Conservation (phyloP, 30 jellyfish, hydroid and myxozoan species). For the Chrysaora quinquecirrha region DNA sequence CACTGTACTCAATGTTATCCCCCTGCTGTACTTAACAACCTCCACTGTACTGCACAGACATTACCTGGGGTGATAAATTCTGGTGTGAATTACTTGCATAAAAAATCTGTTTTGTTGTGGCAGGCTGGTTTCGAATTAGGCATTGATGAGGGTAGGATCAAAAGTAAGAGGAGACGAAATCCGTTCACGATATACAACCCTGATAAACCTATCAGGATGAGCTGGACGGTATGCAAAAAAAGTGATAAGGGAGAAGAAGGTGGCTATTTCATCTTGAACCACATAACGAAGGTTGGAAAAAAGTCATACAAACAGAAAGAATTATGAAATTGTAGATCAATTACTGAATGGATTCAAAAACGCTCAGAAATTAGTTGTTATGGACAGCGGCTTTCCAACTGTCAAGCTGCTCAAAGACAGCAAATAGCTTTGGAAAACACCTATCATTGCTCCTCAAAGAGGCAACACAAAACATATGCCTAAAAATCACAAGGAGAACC, state of each 20-base stretch:
- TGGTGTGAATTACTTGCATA: neutral
- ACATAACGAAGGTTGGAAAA: too few relatives aligned
- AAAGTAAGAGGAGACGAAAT: neutral
- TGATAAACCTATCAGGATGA: neutral
- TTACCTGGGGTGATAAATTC: too few relatives aligned
- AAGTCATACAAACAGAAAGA: too few relatives aligned
- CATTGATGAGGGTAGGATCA: neutral
- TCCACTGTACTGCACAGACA: too few relatives aligned
- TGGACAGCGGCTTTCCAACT: too few relatives aligned
- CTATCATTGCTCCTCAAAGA: neutral
- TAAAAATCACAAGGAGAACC: neutral
- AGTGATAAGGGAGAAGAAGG: neutral
- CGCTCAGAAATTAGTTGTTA: neutral
- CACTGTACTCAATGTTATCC: too few relatives aligned
- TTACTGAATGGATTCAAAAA: neutral
- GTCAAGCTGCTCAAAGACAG: neutral
- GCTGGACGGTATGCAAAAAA: neutral
- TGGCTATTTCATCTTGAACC: too few relatives aligned
- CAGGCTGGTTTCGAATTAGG: neutral
- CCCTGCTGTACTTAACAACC: too few relatives aligned
- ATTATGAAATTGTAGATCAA: too few relatives aligned
- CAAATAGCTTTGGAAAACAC: neutral
- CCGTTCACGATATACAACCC: neutral
- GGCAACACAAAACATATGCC: neutral
- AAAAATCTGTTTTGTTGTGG: neutral